Conservation (phyloP, 1,140 invertebrate species). For the Phenacoccus solenopsis region DNA sequence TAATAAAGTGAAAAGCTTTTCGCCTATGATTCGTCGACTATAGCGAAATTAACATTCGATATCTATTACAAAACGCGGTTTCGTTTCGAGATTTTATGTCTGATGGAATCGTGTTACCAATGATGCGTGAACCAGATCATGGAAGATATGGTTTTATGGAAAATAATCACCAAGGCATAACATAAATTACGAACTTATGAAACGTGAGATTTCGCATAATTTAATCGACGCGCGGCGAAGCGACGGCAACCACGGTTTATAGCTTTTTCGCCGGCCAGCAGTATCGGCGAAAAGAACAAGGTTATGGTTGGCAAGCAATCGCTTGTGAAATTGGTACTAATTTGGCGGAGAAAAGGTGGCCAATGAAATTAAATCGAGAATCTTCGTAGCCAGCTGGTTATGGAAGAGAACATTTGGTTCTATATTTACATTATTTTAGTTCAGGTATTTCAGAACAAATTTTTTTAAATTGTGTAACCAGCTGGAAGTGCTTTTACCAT, state of each 20-base stretch:
- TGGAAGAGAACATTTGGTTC: too few relatives aligned
- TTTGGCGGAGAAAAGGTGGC: neutral
- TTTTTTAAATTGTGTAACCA: too few relatives aligned
- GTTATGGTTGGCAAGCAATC: neutral
- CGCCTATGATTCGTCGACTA: too few relatives aligned
- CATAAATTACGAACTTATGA: neutral
- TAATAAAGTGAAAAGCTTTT: too few relatives aligned
- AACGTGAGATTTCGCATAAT: neutral
- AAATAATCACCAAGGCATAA: neutral
- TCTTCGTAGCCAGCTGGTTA: too few relatives aligned
- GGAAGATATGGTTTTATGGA: neutral
- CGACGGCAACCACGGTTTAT: neutral
- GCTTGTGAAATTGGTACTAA: neutral
- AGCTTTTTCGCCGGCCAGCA: neutral
- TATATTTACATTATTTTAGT: too few relatives aligned
- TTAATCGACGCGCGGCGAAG: neutral
- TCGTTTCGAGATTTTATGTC: neutral
- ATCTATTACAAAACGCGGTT: neutral
- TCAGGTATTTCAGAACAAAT: too few relatives aligned
- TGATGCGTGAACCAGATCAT: neutral
- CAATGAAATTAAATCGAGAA: neutral
- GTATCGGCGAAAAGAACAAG: neutral
- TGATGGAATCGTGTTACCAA: neutral
- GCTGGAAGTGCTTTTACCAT: too few relatives aligned
- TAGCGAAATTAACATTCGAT: too few relatives aligned